Evolutionary conservation across 1,140 invertebrate genomes (phyloP).

Genomic region (Hestina assimilis): DNA sequence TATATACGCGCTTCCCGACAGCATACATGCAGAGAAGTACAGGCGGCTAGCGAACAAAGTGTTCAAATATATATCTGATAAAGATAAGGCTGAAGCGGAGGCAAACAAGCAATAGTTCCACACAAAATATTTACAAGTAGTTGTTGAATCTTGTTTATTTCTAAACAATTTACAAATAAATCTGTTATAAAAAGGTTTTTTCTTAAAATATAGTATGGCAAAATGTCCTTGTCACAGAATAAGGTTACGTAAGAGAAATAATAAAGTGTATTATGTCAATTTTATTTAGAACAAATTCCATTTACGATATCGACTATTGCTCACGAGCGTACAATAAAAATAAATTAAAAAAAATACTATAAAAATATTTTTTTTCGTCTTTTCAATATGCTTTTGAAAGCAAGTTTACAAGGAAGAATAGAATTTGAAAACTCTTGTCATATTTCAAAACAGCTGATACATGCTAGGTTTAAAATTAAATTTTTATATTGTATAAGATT

Average conservation of each 20-base stretch:
- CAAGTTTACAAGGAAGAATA: slow-evolving; percentile 19
- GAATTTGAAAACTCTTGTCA: slow-evolving; percentile 4
- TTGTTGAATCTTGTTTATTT: slow-evolving; percentile 54
- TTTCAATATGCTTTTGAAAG: slow-evolving; percentile 39
- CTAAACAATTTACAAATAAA: slow-evolving; percentile 57
- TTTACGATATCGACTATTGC: slow-evolving; percentile 27
- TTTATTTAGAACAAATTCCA: slow-evolving; percentile 23
- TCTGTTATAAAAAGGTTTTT: slow-evolving; percentile 44
- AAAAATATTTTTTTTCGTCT: slow-evolving; percentile 60
- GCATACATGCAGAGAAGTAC: slow-evolving; percentile 79
- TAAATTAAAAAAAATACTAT: slow-evolving; percentile 59
- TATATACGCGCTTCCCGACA: slow-evolving; percentile 84
- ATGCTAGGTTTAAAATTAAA: slow-evolving; percentile 3
- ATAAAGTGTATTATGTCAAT: slow-evolving; percentile 31
- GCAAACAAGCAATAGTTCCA: slow-evolving; percentile 37
- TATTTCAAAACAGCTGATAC: slow-evolving; percentile 1
- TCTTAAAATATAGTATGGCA: slow-evolving; percentile 39
- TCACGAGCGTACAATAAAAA: slow-evolving; percentile 35
- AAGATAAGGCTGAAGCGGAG: slow-evolving; percentile 54
- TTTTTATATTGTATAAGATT: slow-evolving; percentile 10
- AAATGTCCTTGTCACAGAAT: slow-evolving; percentile 7
- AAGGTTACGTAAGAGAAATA: slow-evolving; percentile 27
- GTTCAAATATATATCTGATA: slow-evolving; percentile 74
- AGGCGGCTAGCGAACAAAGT: slow-evolving; percentile 78
- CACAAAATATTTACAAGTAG: slow-evolving; percentile 36